phyloP scores from a whole-genome alignment of 2,888 invertebrate genomes.

The Crematogaster levior region DNA sequence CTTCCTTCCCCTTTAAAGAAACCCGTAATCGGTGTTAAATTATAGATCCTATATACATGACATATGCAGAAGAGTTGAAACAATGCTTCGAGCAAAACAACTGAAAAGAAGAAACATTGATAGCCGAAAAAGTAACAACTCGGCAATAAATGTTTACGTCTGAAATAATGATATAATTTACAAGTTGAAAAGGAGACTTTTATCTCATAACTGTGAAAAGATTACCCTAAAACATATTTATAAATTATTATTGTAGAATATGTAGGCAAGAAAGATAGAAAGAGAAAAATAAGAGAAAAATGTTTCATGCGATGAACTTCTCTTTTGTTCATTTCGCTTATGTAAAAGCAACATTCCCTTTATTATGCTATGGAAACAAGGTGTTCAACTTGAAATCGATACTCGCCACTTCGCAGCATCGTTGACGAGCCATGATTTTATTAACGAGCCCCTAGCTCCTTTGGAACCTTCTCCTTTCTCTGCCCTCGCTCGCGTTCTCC shows the following conservation, averaged over 20 bases:
- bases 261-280: too few relatives aligned
- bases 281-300: background rate
- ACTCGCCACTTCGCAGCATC: constrained; percentile 36
- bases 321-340: background rate
- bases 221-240: background rate
- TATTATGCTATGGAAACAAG: constrained; percentile 36
- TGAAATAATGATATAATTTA: background rate
- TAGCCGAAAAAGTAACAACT: background rate
- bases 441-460: constrained; percentile 49
- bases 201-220: background rate
- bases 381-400: constrained; percentile 50
- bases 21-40: too few relatives aligned
- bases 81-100: too few relatives aligned
- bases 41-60: too few relatives aligned
- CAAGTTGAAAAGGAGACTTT: background rate
- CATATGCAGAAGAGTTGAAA: too few relatives aligned
- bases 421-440: constrained; percentile 56
- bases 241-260: constrained; percentile 9
- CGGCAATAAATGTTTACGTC: background rate
- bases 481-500: background rate
- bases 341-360: constrained; percentile 18
- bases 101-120: too few relatives aligned
- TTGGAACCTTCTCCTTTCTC: constrained; percentile 6
- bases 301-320: background rate
- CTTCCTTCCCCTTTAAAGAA: too few relatives aligned